phyloP scores from a whole-genome alignment of 2,113 vertebrate genomes.

The Dipodomys merriami region DNA sequence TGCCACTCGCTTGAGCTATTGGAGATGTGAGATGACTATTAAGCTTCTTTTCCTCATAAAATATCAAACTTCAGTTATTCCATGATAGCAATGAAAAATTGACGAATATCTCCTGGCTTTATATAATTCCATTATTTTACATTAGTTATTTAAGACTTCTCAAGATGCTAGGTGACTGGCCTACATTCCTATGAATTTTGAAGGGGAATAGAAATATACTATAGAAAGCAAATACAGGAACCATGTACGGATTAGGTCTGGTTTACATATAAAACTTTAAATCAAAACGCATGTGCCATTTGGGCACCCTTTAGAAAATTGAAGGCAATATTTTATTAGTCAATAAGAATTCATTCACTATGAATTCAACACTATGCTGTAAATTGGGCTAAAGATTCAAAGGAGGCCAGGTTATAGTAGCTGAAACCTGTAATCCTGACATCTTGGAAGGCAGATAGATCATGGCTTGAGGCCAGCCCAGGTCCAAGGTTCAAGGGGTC shows the following conservation, averaged over 20 bases:
- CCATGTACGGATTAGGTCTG: background rate
- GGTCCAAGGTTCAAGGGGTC: no score
- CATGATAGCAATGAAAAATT: background rate
- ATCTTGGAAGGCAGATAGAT: no score
- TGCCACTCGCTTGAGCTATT: background rate
- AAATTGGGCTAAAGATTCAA: background rate
- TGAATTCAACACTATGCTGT: background rate
- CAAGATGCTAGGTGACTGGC: background rate
- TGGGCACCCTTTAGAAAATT: background rate
- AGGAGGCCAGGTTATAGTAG: background rate
- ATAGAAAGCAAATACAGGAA: background rate
- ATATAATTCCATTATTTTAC: background rate
- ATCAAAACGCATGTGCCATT: background rate
- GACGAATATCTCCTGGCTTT: background rate
- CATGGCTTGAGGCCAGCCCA: no score
- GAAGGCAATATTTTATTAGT: background rate
- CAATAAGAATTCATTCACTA: background rate
- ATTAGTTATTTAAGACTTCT: background rate
- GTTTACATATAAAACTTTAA: background rate
- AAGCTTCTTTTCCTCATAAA: background rate
- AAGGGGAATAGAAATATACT: background rate
- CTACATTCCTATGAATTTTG: background rate
- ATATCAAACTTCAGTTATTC: background rate
- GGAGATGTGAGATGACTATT: no score
- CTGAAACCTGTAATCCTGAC: no score